Evolutionary conservation across 1,140 invertebrate genomes (phyloP).

Genomic region (Drosophila nikananu): DNA sequence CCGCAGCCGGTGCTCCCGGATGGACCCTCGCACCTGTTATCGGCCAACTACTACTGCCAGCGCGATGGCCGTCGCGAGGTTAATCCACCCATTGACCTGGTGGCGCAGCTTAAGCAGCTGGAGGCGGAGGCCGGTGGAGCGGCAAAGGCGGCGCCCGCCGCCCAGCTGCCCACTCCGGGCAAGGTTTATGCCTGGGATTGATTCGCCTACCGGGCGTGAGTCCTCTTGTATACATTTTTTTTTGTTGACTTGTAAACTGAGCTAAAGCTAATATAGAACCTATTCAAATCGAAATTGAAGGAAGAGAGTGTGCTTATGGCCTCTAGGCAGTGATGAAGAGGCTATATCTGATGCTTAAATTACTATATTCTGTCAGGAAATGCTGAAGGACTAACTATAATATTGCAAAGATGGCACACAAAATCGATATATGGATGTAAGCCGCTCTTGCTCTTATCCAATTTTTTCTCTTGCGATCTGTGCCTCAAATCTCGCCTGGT

Average conservation of each 20-base stretch:
- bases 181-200: slow-evolving; percentile 87
- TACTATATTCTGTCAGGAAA: background rate
- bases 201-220: background rate
- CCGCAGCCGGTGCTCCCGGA: slow-evolving; percentile 91
- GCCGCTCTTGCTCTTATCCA: no score
- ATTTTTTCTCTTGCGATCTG: background rate
- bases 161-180: slow-evolving; percentile 86
- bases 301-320: background rate
- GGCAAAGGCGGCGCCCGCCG: slow-evolving; percentile 27
- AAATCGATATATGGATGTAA: no score
- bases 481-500: background rate
- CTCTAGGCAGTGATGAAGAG: slow-evolving; percentile 3
- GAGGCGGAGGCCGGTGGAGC: slow-evolving; percentile 32
- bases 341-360: background rate
- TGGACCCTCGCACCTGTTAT: slow-evolving; percentile 90
- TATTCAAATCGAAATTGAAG: slow-evolving; percentile 18
- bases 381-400: no score
- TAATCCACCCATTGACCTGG: slow-evolving; percentile 88
- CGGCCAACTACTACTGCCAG: slow-evolving; percentile 92
- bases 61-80: slow-evolving; percentile 92
- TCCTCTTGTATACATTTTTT: slow-evolving; percentile 1
- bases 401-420: no score
- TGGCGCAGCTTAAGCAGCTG: slow-evolving; percentile 73
- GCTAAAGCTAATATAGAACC: slow-evolving; percentile 58
- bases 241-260: slow-evolving; percentile 43